phyloP scores from a whole-genome alignment of 2,113 vertebrate genomes.

The Hippolais icterina region DNA sequence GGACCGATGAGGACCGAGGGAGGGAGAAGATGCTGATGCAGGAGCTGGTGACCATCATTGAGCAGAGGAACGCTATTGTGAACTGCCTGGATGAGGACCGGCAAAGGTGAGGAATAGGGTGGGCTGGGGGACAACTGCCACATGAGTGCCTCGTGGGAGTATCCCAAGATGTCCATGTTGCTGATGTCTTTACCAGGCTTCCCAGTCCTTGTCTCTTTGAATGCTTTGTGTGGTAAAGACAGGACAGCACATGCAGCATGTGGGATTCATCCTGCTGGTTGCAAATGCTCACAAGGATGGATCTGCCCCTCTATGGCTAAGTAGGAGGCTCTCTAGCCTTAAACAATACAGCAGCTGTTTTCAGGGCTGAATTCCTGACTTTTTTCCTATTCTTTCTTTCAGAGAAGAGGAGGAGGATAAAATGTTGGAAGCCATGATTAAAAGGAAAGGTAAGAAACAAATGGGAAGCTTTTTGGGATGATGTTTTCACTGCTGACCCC shows the following conservation, averaged over 20 bases:
- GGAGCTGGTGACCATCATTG: constrained; percentile 86
- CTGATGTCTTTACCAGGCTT: background rate
- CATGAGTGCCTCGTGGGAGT: accelerated
- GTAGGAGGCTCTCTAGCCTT: background rate
- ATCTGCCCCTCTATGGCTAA: background rate
- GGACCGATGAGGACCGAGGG: constrained; percentile 81
- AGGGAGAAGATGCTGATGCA: constrained; percentile 86
- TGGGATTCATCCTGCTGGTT: background rate
- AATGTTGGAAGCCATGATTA: constrained; percentile 88
- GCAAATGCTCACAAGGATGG: background rate
- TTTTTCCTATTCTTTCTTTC: constrained; percentile 53
- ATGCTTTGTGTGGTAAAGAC: background rate
- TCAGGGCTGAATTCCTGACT: background rate
- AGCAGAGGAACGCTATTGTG: constrained; percentile 90
- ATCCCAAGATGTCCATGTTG: background rate
- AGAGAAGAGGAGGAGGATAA: constrained; percentile 88
- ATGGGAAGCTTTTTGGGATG: background rate
- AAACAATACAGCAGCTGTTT: background rate
- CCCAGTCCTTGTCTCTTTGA: background rate
- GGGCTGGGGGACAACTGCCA: background rate
- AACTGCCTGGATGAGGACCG: constrained; percentile 89
- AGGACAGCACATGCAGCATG: background rate
- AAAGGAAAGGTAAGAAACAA: constrained; percentile 82
- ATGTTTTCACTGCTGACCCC: background rate
- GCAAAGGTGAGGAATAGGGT: constrained; percentile 79